Evolutionary conservation across 1,140 invertebrate genomes (phyloP).

Genomic region (Zaprionus ornatus): DNA sequence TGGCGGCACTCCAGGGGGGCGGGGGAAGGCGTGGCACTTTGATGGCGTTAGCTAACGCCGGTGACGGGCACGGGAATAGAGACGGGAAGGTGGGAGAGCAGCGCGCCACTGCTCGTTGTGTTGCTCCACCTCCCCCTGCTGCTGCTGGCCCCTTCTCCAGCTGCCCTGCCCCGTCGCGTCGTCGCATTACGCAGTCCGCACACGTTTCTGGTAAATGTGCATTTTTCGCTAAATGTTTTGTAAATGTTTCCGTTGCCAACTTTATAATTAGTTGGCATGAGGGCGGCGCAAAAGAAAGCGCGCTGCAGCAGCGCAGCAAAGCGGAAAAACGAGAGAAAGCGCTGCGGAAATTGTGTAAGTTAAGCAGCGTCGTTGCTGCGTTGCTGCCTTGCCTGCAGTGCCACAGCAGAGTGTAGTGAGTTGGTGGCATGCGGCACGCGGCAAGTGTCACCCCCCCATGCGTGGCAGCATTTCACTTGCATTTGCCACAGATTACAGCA

Average conservation of each 20-base stretch:
- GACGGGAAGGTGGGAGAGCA: no score
- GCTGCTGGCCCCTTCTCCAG: no score
- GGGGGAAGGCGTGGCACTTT: conserved; percentile 40
- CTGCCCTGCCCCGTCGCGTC: background rate
- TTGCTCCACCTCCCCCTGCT: no score
- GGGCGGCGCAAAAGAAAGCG: conserved; percentile 39
- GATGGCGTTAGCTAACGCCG: conserved; percentile 48
- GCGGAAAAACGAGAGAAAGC: conserved; percentile 42
- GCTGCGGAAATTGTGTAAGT: conserved; percentile 67
- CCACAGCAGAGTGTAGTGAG: no score
- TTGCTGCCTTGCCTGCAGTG: background rate
- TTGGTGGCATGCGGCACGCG: conserved; percentile 3
- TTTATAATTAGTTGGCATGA: conserved; percentile 78
- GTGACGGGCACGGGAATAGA: no score
- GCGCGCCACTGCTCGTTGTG: no score
- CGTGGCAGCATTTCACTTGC: conserved; percentile 10
- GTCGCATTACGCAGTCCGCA: conserved; percentile 66
- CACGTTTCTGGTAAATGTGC: conserved; percentile 79
- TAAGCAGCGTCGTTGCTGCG: conserved; percentile 17
- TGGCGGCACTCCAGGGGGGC: background rate
- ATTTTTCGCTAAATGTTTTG: conserved; percentile 83
- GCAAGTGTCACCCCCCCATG: conserved; percentile 2
- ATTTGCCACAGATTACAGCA: conserved; percentile 9
- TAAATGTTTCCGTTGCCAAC: conserved; percentile 81
- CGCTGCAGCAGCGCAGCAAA: conserved; percentile 26